Evolutionary conservation across 37 sponge, comb jelly and placozoan species (phyloP).

Genomic region (Hexactinellida sp.): DNA sequence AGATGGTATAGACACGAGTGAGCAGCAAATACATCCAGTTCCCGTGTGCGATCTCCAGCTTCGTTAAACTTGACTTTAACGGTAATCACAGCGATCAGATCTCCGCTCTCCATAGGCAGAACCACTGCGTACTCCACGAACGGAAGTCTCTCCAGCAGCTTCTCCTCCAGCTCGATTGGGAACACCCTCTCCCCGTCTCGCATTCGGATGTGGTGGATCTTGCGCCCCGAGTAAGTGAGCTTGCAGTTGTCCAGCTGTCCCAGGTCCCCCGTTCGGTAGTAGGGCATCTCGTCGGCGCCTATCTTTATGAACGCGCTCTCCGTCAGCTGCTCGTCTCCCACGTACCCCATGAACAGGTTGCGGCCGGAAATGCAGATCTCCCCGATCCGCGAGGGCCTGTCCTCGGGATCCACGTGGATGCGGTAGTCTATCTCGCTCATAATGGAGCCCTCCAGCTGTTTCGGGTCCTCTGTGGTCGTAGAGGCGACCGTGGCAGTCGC

Average conservation of each 20-base stretch:
- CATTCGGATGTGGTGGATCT: neutral
- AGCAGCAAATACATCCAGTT: neutral
- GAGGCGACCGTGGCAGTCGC: neutral
- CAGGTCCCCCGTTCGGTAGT: neutral
- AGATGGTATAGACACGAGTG: slow-evolving; percentile 5
- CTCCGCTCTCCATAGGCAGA: neutral
- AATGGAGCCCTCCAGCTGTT: neutral
- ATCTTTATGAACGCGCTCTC: neutral
- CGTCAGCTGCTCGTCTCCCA: neutral
- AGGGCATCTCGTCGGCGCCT: neutral
- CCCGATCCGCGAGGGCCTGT: neutral
- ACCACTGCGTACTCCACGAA: neutral
- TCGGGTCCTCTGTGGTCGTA: neutral
- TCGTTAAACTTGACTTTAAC: neutral
- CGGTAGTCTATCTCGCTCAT: neutral
- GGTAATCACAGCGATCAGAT: neutral
- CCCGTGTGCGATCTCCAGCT: neutral
- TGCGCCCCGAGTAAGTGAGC: neutral
- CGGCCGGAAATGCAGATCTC: neutral
- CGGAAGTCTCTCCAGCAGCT: slow-evolving; percentile 10
- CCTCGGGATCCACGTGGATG: neutral
- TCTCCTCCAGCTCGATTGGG: neutral
- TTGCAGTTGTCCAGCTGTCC: neutral
- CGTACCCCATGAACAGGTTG: neutral
- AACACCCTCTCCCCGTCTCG: neutral